Base-by-base conservation (phyloP, 2,888 invertebrate genomes). In the Malthinus flaveolus region DNA sequence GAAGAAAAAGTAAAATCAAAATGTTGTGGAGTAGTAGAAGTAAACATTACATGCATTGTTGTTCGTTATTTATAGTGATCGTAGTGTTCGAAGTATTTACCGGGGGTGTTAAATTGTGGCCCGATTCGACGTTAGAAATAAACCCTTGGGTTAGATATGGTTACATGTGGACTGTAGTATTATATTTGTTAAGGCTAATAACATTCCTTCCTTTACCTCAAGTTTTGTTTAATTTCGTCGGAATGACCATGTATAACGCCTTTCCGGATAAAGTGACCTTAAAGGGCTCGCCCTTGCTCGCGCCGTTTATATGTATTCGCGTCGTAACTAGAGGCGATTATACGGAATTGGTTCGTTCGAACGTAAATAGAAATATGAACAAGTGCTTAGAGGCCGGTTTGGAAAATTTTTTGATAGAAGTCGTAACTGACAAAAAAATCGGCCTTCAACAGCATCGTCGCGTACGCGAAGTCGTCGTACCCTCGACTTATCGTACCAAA, bases 381-480 rank as follows among this genome's bases (percentile, higher is more conserved):
- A 88, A 89, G 64, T 95, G 95, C 74, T 81, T 89, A 65, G 91
- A 93, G 76, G 91, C 92, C 6, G 96, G 96, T 7, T 81, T 97
- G 73, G 95, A 96, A 78, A 96, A 97, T 77, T 97, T 97, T 73
- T 87, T 96, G 74, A 90, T 97, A 69, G 96, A 97, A 83, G 95
- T 97, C 34, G 97, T 97, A 9, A 95, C 95, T 34, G 97, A 97
- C 77, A 95, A 94, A 77, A 84, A 87, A 7, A 83, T 93, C 31
- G 87, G 88, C 68, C 78, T 94, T 66, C 83, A 87, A n/a, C 83
- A 88, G 58, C 90, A 93, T 78, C 85, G 91, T 51, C 83, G 95
- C 66, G 86, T 95, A 6, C 84, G 94, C 61, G 93, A 94, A 79
- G 87, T 95, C 34, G 92, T 97, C 13, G 95, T 97, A 23, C 96